Percentiles rank a stretch among this genome's conserved stretches.
Conservation (phyloP, 2,888 invertebrate genomes). For the Nephrotoma appendiculata region DNA sequence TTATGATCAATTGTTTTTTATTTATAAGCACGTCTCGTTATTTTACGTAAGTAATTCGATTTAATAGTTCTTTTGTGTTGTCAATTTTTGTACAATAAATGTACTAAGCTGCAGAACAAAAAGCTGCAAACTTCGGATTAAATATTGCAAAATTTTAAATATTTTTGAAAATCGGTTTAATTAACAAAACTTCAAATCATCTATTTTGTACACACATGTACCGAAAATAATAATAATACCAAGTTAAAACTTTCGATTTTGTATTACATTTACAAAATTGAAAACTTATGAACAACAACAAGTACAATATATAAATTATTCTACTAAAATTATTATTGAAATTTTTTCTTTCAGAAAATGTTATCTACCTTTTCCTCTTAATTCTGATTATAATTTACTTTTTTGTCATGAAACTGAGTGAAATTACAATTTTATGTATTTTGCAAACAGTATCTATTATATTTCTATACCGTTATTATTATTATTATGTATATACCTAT, state of each 20-base stretch:
- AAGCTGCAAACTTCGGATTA: too few relatives aligned
- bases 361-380: background rate
- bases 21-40: background rate
- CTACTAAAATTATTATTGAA: background rate
- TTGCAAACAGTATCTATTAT: background rate
- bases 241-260: too few relatives aligned
- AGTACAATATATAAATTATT: background rate
- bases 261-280: background rate
- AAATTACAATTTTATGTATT: background rate
- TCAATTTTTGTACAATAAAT: too few relatives aligned
- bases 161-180: too few relatives aligned
- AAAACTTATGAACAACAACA: background rate
- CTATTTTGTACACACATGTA: too few relatives aligned
- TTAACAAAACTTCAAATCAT: too few relatives aligned
- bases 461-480: background rate
- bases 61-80: too few relatives aligned
- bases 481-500: background rate
- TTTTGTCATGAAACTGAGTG: background rate
- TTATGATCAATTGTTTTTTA: background rate
- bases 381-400: background rate
- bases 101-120: too few relatives aligned
- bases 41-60: background rate
- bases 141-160: too few relatives aligned
- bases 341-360: background rate
- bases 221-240: too few relatives aligned